Base-by-base conservation (phyloP, 2,888 invertebrate species). In the Unio delphinus region DNA sequence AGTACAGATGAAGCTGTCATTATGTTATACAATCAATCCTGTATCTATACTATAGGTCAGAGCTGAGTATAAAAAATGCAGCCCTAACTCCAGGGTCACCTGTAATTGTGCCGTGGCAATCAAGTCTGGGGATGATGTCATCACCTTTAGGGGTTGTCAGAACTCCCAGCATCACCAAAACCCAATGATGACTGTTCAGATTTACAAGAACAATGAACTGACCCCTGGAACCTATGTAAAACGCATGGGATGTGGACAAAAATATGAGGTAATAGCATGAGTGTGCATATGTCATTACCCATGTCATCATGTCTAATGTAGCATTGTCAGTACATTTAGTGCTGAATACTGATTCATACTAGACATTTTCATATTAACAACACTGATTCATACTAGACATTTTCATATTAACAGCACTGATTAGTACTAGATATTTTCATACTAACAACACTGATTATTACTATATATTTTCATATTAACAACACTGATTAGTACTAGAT, bases 51-150 rank as follows among this genome's bases (percentile, higher is more conserved):
- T 71, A 15, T 45, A 83, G 83, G 81, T 83, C 3, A 63, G 80
- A 62, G 77, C 79, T 3, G 61, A 66, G 20, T 80, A 80, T 68
- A 65, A 68, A 18, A 74, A 74, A 58, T 83, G 83, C 65, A 80
- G 80, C 45, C 65, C 61, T 8, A 61, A 67, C 34, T 68, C 72
- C 6, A 70, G 75, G 30, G 80, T 81, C 1, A 76, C 81, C 3
- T 83, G 84, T 68, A 83, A 83, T 67, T 81, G 82, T 68, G 83
- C 79, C 8, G 81, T 80, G 6, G 81, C 83, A n/a, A 70, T 84
- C 6, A 77, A 79, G 71, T 81, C 83, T 54, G 84, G 84, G 45
- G 84, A 84, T 81, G 84, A 84, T 66, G 82, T 84, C 70, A 82
- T 84, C 59, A 75, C 79, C 8, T 76, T 86, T n/a, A 75, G 73